Evolutionary conservation across 2,888 invertebrate species (phyloP), one percentile per base, ranked within the genome.

Genomic region (Drosophila fulvimacula): DNA sequence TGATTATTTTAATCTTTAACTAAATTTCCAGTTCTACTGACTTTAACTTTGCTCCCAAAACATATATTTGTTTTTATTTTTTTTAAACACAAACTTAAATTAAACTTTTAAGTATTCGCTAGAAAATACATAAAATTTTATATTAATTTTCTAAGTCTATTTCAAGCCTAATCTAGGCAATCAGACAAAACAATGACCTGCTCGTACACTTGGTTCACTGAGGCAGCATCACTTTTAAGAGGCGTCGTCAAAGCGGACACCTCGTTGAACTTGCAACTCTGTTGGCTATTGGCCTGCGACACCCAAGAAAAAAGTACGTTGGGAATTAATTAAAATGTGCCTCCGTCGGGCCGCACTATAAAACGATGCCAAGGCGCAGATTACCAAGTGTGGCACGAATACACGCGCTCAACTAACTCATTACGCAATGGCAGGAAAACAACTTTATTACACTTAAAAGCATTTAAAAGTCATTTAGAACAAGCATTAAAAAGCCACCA

Each of bases 381-480:
- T 87, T 86, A 69, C 56, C 64, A 72, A 77, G 65, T 76, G 76
- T 83, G 87, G 72, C 76, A 64, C 76, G 11, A 24, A 24, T n/a
- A 30, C 38, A 51, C 36, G 30, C 24, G 36, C 52, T n/a, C 38
- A 27, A 32, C 48, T 80, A 79, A 79, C 81, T 85, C 80, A 84
- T 84, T 84, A 87, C 82, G 73, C 75, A 84, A 81, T 75, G 70
- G 60, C 66, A 67, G 67, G 61, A 76, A 63, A 86, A 82, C 84
- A 81, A 82, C 82, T 84, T 84, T 85, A 84, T 84, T 81, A 82
- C 88, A 77, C 70, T 77, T 79, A 62, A 72, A 76, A 79, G 64
- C 86, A 86, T 88, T 88, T 88, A 83, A 85, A 88, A 88, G 72
- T 85, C 81, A 83, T 85, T 85, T 81, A 74, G 86, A 88, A 79